Evolutionary conservation across 2,113 vertebrate genomes (phyloP).

Genomic region (Erpornis zantholeuca): DNA sequence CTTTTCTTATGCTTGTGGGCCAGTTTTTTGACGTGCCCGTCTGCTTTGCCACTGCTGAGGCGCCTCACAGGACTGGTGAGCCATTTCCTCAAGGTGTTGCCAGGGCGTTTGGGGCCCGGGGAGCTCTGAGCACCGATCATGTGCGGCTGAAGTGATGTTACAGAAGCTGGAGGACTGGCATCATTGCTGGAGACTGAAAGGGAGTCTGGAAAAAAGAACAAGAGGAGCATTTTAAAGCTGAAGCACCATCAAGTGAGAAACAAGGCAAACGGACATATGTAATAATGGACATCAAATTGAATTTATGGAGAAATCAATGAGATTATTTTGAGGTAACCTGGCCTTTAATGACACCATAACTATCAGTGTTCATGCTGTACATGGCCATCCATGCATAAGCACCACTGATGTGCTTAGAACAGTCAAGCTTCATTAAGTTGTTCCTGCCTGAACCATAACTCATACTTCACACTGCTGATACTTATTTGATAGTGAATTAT

Average conservation of each 20-base stretch:
- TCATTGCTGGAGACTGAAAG: constrained; percentile 95
- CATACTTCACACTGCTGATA: background rate
- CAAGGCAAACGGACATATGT: background rate
- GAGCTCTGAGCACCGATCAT: constrained; percentile 91
- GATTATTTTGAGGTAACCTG: background rate
- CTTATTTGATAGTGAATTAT: background rate
- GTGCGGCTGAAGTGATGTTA: constrained; percentile 91
- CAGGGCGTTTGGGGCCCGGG: constrained; percentile 94
- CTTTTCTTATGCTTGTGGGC: constrained; percentile 98
- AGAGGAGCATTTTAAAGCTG: background rate
- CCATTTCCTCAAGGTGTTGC: constrained; percentile 97
- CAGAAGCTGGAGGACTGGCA: constrained; percentile 87
- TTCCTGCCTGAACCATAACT: background rate
- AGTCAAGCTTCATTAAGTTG: background rate
- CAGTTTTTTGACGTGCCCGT: constrained; percentile 95
- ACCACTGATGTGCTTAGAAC: background rate
- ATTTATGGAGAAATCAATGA: background rate
- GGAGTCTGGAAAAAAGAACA: constrained; percentile 77
- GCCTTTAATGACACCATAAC: background rate
- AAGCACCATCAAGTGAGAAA: background rate
- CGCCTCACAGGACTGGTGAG: constrained; percentile 95
- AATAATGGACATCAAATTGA: background rate
- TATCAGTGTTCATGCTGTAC: background rate
- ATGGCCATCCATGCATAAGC: fast-evolving
- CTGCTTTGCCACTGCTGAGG: constrained; percentile 96